Percentiles rank a stretch among this genome's conserved stretches.
phyloP scores from a whole-genome alignment of 2,888 invertebrate genomes.

The Eupithecia exiguata region DNA sequence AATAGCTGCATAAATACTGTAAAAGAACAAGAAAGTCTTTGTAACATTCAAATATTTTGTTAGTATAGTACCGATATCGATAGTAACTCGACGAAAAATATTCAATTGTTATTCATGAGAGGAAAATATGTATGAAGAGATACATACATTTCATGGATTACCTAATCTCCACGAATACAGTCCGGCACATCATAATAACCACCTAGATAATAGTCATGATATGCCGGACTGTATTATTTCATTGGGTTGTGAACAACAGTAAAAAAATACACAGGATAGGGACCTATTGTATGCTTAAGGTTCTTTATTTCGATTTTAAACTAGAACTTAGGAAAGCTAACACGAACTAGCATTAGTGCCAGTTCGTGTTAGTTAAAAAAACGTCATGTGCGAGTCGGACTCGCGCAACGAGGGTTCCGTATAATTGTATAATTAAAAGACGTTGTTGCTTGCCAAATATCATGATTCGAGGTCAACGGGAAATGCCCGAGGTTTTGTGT shows the following conservation, averaged over 20 bases:
- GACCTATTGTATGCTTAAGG: not conserved
- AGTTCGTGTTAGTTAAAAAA: no score
- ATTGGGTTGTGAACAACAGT: slow-evolving; percentile 34
- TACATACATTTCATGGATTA: slow-evolving; percentile 53
- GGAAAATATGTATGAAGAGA: slow-evolving; percentile 65
- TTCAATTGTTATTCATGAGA: slow-evolving; percentile 70
- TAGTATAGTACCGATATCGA: slow-evolving; percentile 40
- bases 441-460: no score
- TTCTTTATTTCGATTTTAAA: not conserved
- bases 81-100: slow-evolving; percentile 51
- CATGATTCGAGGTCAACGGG: no score
- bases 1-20: slow-evolving; percentile 19
- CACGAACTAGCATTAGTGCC: not conserved
- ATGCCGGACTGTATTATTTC: slow-evolving; percentile 35
- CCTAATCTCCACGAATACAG: no score
- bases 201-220: slow-evolving; percentile 25
- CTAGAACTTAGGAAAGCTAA: not conserved
- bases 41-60: slow-evolving; percentile 48
- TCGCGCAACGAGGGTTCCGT: no score
- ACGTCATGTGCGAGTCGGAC: no score
- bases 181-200: no score
- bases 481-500: no score
- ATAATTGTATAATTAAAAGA: no score
- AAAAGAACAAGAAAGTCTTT: slow-evolving; percentile 33
- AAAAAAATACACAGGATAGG: not conserved